Evolutionary conservation across 2,888 invertebrate genomes (phyloP), one percentile per base, ranked within the genome.

Genomic region (Polyploca ridens): DNA sequence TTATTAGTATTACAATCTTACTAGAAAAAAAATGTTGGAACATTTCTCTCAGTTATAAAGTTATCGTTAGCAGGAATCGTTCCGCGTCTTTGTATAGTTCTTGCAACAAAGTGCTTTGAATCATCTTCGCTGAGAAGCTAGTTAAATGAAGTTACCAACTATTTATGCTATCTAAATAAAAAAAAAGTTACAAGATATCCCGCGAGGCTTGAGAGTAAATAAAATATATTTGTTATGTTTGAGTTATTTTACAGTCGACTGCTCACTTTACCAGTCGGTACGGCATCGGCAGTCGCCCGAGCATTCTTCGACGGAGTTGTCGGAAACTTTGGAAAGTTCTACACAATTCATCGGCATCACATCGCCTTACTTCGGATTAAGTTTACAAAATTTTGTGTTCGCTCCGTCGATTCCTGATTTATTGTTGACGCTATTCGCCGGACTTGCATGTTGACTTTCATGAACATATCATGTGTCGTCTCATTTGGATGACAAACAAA

Each of bases 211-310:
- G 73, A 73, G 73, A 72, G 68, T 77, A 76, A 81, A 78, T 73
- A 79, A 77, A 84, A 80, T 79, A 79, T 79, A 81, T 78, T 78
- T 78, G 79, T 72, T 79, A 71, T 77, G 73, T 86, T 86, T 81
- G 80, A 85, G 85, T 85, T 88, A 88, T 89, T 88, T 88, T 77
- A 82, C 84, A 87, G 87, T 78, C 74, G 79, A 82, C 79, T 84
- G 85, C 79, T 82, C 82, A 75, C 79, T 84, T 81, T 78, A 69
- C 76, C 75, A 71, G 71, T 74, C 70, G 78, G 76, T 77, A 78
- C 72, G 68, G 72, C 72, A 71, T 69, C 73, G 68, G 72, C 72
- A 71, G 70, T 71, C 63, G 74, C 63, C 71, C 73, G 77, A 72
- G 76, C 81, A 84, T 84, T 86, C 84, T 82, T 82, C 72, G 71